phyloP scores from a whole-genome alignment of 2,888 invertebrate genomes.

The Melanargia galathea region DNA sequence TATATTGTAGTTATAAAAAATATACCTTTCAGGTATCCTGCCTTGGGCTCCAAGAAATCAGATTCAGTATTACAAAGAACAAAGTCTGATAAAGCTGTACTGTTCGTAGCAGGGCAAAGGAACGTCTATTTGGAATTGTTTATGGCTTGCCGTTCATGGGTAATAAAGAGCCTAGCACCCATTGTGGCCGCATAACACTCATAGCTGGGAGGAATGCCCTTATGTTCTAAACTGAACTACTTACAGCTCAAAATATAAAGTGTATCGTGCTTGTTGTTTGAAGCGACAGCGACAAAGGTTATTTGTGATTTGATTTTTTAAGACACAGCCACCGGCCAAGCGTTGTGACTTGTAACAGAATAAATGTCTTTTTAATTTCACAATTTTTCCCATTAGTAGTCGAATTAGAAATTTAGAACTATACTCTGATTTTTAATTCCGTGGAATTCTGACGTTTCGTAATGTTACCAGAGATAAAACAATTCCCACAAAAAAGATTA shows the following conservation, averaged over 20 bases:
- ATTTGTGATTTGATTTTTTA: not conserved
- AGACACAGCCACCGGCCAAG: too few species aligned
- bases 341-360: too few species aligned
- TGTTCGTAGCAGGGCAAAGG: constrained; percentile 38
- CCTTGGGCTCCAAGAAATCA: too few species aligned
- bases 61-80: not conserved
- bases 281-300: not conserved
- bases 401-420: too few species aligned
- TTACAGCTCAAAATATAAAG: constrained; percentile 26
- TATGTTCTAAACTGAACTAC: constrained; percentile 32
- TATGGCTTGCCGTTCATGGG: constrained; percentile 65
- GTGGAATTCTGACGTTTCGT: too few species aligned
- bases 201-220: constrained; percentile 62
- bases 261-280: constrained; percentile 16
- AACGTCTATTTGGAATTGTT: constrained; percentile 70
- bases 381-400: too few species aligned
- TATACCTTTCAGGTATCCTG: not conserved
- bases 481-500: too few species aligned
- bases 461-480: too few species aligned
- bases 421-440: too few species aligned
- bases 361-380: too few species aligned
- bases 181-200: constrained; percentile 54
- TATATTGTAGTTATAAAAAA: too few species aligned
- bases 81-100: constrained; percentile 34
- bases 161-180: constrained; percentile 60